phyloP scores from a whole-genome alignment of 1,140 invertebrate species.

The Spodoptera frugiperda region DNA sequence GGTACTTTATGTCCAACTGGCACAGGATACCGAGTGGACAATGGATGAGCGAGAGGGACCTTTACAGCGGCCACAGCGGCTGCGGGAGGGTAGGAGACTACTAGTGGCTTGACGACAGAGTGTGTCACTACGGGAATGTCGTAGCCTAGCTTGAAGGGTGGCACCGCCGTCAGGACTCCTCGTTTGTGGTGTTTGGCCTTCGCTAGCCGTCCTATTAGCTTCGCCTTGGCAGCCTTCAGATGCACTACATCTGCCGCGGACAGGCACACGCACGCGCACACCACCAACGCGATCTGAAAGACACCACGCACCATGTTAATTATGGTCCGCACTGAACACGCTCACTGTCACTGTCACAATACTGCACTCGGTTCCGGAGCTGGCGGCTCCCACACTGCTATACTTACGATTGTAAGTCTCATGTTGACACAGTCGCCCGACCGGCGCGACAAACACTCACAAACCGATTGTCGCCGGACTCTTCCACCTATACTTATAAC shows the following conservation, averaged over 20 bases:
- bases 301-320: conserved; percentile 57
- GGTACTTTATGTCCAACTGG: conserved; percentile 70
- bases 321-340: conserved; percentile 44
- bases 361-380: not conserved
- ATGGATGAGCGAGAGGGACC: conserved; percentile 74
- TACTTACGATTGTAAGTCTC: conserved; percentile 75
- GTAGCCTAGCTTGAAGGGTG: conserved; percentile 81
- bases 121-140: conserved; percentile 82
- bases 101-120: conserved; percentile 81
- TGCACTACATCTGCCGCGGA: conserved; percentile 69
- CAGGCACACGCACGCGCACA: conserved; percentile 66
- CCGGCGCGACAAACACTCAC: conserved; percentile 63
- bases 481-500: conserved; percentile 81
- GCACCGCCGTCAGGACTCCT: conserved; percentile 74
- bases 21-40: conserved; percentile 64
- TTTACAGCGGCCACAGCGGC: conserved; percentile 80
- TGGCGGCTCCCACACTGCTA: conserved; percentile 42
- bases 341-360: conserved; percentile 54
- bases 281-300: conserved; percentile 77
- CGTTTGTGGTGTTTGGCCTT: conserved; percentile 78
- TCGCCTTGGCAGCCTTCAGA: conserved; percentile 69
- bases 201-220: conserved; percentile 63
- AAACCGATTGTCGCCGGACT: conserved; percentile 63
- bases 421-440: conserved; percentile 71
- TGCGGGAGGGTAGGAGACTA: conserved; percentile 81